Conservation (phyloP, 2,113 vertebrate genomes). For the Gallinago undulata region DNA sequence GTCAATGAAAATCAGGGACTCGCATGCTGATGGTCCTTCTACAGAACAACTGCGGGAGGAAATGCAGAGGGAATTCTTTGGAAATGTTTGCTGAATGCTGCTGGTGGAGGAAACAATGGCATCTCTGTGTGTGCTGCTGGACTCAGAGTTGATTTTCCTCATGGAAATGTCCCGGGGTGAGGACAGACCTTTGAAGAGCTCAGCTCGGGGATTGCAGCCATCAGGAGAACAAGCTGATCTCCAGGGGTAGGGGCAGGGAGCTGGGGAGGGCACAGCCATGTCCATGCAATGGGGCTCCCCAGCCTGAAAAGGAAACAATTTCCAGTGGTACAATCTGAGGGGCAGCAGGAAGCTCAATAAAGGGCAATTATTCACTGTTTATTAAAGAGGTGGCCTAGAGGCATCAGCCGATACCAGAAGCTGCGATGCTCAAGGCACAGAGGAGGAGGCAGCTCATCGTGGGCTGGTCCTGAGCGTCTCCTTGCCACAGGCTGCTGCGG, state of each 20-base stretch:
- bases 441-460: neutral
- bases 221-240: neutral
- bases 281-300: neutral
- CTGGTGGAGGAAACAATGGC: neutral
- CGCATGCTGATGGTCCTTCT: neutral
- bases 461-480: rapidly evolving
- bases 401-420: neutral
- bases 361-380: neutral
- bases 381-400: neutral
- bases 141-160: neutral
- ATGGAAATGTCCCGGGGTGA: neutral
- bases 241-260: neutral
- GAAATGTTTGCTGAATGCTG: neutral
- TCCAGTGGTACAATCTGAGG: neutral
- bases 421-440: rapidly evolving
- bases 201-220: neutral
- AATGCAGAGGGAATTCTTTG: neutral
- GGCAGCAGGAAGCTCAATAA: neutral
- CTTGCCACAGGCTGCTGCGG: neutral
- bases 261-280: neutral
- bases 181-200: neutral
- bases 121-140: neutral
- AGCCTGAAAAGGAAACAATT: neutral
- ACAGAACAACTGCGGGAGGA: neutral
- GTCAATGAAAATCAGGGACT: neutral